phyloP scores from a whole-genome alignment of 2,113 vertebrate species.

The mouse (Mus musculus) region DNA sequence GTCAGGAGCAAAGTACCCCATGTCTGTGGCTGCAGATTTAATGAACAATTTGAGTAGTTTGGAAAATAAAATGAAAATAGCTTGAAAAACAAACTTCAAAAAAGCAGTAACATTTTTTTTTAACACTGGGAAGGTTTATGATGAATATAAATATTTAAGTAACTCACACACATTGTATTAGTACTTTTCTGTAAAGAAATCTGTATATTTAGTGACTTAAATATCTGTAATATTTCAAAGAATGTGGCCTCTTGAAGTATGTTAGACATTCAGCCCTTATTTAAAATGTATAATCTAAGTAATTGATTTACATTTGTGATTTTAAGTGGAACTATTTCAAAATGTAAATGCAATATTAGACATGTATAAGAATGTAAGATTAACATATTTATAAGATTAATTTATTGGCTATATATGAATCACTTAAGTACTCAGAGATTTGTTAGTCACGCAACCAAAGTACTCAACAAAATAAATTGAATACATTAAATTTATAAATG shows the following conservation, averaged over 20 bases:
- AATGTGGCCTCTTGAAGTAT: slow-evolving; percentile 58
- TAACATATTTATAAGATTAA: slow-evolving; percentile 69
- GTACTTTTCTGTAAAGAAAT: slow-evolving; percentile 61
- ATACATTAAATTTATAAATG: slow-evolving; percentile 52
- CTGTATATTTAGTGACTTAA: slow-evolving; percentile 33
- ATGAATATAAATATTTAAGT: slow-evolving; percentile 54
- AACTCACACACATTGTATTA: slow-evolving; percentile 42
- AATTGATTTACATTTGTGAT: slow-evolving; percentile 63
- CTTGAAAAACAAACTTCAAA: slow-evolving; percentile 30
- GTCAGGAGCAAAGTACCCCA: neutral
- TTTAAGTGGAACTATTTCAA: slow-evolving; percentile 64
- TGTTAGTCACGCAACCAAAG: slow-evolving; percentile 40
- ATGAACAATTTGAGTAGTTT: neutral
- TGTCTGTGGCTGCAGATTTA: neutral
- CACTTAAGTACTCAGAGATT: slow-evolving; percentile 37
- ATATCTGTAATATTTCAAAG: slow-evolving; percentile 50
- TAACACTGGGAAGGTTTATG: slow-evolving; percentile 20
- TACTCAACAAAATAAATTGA: slow-evolving; percentile 61
- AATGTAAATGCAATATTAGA: slow-evolving; percentile 64
- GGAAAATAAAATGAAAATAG: slow-evolving; percentile 28
- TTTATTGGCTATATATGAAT: slow-evolving; percentile 65
- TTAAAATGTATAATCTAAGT: slow-evolving; percentile 57
- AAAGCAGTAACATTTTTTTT: neutral
- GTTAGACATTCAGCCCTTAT: slow-evolving; percentile 47
- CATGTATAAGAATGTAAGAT: slow-evolving; percentile 65